A percentile compares a stretch with the other conserved stretches of the same genome.
These are phyloP conservation scores for Oreamnos americanus DNA, from an alignment of 2,113 vertebrate species.

Conservation along the genomic window DNA sequence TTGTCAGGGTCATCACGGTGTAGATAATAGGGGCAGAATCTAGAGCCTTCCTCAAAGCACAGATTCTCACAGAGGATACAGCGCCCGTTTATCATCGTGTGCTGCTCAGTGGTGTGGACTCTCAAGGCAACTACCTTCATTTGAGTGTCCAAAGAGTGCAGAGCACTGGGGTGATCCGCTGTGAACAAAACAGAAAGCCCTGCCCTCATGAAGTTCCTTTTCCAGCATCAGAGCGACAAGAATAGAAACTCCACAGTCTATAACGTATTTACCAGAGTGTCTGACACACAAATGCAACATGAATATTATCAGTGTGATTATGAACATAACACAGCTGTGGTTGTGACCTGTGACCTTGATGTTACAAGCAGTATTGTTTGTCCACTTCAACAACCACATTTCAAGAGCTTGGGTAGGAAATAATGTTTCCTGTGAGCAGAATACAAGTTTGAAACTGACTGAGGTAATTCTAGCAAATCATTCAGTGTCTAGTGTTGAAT, in stretches of 20 bases:
- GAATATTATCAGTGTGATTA: neutral
- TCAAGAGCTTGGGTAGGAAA: neutral
- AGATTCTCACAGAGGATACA: neutral
- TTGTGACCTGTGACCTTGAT: neutral
- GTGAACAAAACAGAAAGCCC: neutral
- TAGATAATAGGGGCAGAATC: neutral
- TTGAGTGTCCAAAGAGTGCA: neutral
- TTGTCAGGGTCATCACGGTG: neutral
- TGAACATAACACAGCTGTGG: neutral
- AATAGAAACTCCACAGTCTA: neutral
- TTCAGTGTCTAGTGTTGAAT: neutral
- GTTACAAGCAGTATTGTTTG: neutral
- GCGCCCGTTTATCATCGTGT: fast-evolving
- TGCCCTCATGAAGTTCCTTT: neutral
- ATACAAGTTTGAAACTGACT: neutral
- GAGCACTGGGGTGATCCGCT: neutral
- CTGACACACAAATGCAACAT: neutral
- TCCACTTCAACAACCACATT: neutral
- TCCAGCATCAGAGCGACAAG: neutral
- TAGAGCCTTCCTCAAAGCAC: neutral
- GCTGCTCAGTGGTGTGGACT: neutral
- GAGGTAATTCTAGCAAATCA: neutral
- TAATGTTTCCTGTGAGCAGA: neutral
- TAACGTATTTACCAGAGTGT: neutral
- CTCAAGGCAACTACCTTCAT: neutral